Conservation (phyloP, 2,113 vertebrate genomes). For the Blennius ocellaris region DNA sequence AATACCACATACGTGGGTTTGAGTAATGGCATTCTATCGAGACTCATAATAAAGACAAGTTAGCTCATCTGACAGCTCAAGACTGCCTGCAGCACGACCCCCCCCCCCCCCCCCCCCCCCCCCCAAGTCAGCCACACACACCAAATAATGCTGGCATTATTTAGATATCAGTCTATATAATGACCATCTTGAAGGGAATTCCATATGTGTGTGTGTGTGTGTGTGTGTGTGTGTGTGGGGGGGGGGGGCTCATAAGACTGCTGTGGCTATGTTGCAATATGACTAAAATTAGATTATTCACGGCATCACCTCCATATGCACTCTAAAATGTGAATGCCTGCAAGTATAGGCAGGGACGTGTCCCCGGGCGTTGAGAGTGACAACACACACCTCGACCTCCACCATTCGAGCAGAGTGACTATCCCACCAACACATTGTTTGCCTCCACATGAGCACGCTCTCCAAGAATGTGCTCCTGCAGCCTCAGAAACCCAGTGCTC, state of each 20-base stretch:
- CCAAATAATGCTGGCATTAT: conserved; percentile 16
- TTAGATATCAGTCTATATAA: conserved; percentile 2
- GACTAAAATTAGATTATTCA: conserved; percentile 16
- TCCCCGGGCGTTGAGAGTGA: conserved; percentile 39
- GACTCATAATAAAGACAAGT: conserved; percentile 63
- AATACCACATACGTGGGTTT: conserved; percentile 57
- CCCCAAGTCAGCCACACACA: background rate
- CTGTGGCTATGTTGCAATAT: background rate
- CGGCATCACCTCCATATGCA: conserved; percentile 13
- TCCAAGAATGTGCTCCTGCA: conserved; percentile 54
- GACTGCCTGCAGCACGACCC: conserved; percentile 3
- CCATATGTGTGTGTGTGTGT: no score
- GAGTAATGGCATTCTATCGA: conserved; percentile 73
- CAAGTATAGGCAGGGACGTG: conserved; percentile 61
- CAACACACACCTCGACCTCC: conserved; percentile 58
- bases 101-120: conserved; percentile 2
- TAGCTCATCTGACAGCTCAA: conserved; percentile 41
- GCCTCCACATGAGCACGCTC: conserved; percentile 46
- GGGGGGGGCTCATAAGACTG: background rate
- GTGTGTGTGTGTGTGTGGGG: no score
- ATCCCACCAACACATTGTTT: conserved; percentile 47
- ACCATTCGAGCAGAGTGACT: conserved; percentile 44
- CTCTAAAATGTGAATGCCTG: conserved; percentile 44
- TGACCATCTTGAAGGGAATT: conserved; percentile 6
- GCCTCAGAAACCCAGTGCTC: conserved; percentile 29